Evolutionary conservation across 2,113 vertebrate species (phyloP).

Genomic region (Psittacula cyanocephala): DNA sequence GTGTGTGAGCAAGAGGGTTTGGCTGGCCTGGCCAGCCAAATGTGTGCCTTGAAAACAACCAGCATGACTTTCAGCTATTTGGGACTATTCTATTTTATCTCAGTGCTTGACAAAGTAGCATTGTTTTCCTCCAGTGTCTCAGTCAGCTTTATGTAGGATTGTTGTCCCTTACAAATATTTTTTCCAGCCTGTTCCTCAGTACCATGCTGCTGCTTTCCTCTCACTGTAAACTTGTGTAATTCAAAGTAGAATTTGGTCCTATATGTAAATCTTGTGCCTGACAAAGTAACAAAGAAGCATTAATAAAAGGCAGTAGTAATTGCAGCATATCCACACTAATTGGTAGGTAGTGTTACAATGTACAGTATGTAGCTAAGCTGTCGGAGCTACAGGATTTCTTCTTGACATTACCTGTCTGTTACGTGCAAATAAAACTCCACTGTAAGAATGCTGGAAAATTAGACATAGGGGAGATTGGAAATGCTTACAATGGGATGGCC

Average conservation of each 20-base stretch:
- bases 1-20: background rate
- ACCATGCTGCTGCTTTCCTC: background rate
- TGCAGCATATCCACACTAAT: background rate
- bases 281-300: background rate
- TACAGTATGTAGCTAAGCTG: background rate
- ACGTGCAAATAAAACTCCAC: background rate
- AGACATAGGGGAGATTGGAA: background rate
- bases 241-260: background rate
- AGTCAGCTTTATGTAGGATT: background rate
- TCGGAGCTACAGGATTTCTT: background rate
- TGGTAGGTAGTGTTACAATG: background rate
- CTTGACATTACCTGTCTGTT: background rate
- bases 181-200: background rate
- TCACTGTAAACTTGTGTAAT: background rate
- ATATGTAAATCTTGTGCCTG: background rate
- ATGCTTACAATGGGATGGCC: accelerated
- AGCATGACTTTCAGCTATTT: background rate
- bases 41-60: background rate
- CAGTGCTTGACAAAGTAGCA: background rate
- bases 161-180: background rate
- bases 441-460: background rate
- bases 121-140: background rate
- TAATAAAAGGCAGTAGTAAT: background rate
- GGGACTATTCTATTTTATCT: background rate
- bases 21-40: background rate